These are phyloP conservation scores for Allacma fusca DNA, from an alignment of 2,888 invertebrate species.

Conservation along the genomic window DNA sequence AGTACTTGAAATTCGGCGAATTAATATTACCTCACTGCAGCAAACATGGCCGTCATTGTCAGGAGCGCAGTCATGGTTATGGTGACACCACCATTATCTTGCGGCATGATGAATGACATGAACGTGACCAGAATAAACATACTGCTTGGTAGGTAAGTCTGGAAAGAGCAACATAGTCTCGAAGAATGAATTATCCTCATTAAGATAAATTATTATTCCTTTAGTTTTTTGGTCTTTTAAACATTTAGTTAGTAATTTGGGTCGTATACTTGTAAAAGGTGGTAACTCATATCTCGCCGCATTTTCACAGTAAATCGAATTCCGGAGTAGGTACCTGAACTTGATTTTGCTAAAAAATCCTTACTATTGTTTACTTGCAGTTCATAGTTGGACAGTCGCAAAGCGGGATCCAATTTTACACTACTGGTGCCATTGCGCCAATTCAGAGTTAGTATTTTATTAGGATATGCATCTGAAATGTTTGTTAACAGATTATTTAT, in stretches of 20 bases:
- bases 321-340: conserved; percentile 51
- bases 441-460: conserved; percentile 52
- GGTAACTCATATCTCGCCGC: conserved; percentile 55
- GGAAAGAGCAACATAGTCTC: too few species aligned
- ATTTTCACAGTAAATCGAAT: conserved; percentile 58
- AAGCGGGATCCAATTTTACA: conserved; percentile 52
- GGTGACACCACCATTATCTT: conserved; percentile 51
- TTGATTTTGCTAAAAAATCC: not conserved
- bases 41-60: conserved; percentile 57
- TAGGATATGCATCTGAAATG: conserved; percentile 57
- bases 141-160: conserved; percentile 57
- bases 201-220: not conserved
- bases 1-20: too few species aligned
- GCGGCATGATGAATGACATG: conserved; percentile 58
- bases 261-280: conserved; percentile 56
- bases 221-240: too few species aligned
- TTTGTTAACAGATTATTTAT: too few species aligned
- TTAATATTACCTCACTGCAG: conserved; percentile 59
- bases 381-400: conserved; percentile 56
- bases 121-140: conserved; percentile 58
- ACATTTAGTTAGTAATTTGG: too few species aligned
- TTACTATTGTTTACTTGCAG: conserved; percentile 50
- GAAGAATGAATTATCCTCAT: too few species aligned
- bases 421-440: conserved; percentile 57
- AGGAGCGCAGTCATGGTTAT: conserved; percentile 56